Conservation (phyloP, 2,888 invertebrate genomes). For the Eilema caniola region DNA sequence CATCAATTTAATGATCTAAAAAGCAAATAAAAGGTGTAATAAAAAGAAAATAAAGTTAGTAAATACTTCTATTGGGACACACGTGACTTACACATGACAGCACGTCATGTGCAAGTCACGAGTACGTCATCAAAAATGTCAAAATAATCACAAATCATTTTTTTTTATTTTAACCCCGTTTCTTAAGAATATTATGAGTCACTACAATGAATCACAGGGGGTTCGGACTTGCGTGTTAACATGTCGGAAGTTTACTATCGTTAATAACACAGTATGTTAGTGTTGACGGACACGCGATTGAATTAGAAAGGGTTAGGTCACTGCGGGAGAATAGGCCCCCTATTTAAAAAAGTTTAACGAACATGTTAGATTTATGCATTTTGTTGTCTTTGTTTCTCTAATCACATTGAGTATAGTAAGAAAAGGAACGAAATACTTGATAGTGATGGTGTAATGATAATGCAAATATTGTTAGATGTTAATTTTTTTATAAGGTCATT, state of each 20-base stretch:
- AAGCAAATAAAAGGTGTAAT: too few species aligned
- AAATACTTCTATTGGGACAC: too few species aligned
- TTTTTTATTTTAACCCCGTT: not conserved
- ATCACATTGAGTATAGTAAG: too few species aligned
- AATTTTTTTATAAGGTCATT: not conserved
- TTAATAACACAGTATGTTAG: constrained; percentile 25
- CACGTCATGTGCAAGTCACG: too few species aligned
- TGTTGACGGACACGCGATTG: constrained; percentile 42
- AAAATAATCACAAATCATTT: too few species aligned
- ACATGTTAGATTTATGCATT: not conserved
- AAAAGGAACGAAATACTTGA: not conserved
- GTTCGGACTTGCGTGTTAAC: constrained; percentile 44
- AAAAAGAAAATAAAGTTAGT: too few species aligned
- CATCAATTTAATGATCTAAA: too few species aligned
- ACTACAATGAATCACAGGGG: constrained; percentile 47
- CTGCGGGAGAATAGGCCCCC: not conserved
- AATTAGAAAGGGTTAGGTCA: constrained; percentile 27
- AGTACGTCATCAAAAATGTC: too few species aligned
- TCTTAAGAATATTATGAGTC: constrained; percentile 31
- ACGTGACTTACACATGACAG: too few species aligned
- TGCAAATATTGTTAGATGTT: not conserved
- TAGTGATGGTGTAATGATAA: not conserved
- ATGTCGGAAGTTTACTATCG: constrained; percentile 38
- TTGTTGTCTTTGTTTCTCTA: constrained; percentile 7
- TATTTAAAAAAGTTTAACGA: not conserved